Evolutionary conservation across 2,888 invertebrate species (phyloP).

Genomic region (Megaustenia siamemsis): DNA sequence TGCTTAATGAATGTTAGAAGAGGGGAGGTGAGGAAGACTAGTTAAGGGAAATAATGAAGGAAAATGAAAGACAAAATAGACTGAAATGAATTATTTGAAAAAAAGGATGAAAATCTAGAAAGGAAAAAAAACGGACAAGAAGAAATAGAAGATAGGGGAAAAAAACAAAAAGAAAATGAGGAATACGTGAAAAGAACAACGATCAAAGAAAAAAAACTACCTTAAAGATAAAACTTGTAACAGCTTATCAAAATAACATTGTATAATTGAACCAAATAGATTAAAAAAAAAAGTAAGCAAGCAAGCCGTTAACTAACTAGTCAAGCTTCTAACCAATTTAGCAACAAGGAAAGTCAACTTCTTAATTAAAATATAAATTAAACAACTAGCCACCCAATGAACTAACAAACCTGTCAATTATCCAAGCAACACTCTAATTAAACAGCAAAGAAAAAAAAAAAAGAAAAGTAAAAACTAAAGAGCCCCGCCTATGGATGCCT

Average conservation of each 20-base stretch:
- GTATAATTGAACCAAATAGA: neutral
- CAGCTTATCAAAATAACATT: neutral
- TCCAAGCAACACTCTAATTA: no score
- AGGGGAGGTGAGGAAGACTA: neutral
- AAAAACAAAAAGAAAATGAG: neutral
- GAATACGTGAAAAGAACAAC: neutral
- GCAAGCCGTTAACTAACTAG: no score
- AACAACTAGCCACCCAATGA: no score
- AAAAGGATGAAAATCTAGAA: no score
- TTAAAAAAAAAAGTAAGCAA: no score
- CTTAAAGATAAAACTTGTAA: neutral
- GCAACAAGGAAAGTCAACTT: neutral
- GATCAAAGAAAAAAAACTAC: neutral
- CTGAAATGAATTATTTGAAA: neutral
- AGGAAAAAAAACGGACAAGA: no score
- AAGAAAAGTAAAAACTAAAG: no score
- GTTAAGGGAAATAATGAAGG: neutral
- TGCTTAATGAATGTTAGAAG: neutral
- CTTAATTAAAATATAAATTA: neutral
- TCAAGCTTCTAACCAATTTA: no score
- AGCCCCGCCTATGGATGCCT: no score
- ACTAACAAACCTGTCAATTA: no score
- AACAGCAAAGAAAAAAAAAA: no score
- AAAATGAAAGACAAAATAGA: neutral
- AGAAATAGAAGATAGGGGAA: neutral